Evolutionary conservation across 2,888 invertebrate genomes (phyloP).

Genomic region (Cabera pusaria): DNA sequence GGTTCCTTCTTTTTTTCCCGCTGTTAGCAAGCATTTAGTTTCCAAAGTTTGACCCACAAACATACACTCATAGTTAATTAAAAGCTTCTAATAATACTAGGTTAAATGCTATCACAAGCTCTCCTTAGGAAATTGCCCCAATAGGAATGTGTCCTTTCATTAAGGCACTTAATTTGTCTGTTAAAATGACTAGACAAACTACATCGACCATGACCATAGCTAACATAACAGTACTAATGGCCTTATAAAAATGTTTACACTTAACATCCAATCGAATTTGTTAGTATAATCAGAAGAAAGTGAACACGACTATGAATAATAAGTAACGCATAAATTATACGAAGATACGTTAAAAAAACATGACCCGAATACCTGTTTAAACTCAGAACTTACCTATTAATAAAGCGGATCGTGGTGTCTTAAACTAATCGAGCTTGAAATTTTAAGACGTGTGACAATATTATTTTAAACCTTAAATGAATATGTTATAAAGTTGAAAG

Average conservation of each 20-base stretch:
- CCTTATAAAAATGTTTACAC: slow-evolving; percentile 24
- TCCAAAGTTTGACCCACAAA: too few species aligned
- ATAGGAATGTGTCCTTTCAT: too few species aligned
- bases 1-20: too few species aligned
- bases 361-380: slow-evolving; percentile 20
- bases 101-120: too few species aligned
- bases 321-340: slow-evolving; percentile 34
- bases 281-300: slow-evolving; percentile 41
- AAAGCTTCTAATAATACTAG: too few species aligned
- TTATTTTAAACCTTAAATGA: too few species aligned
- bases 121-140: too few species aligned
- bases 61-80: too few species aligned
- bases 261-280: slow-evolving; percentile 32
- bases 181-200: too few species aligned
- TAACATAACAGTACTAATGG: slow-evolving; percentile 5
- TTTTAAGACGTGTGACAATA: not conserved
- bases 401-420: not conserved
- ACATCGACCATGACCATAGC: slow-evolving; percentile 13
- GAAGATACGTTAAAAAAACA: slow-evolving; percentile 16
- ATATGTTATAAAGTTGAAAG: too few species aligned
- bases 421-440: not conserved
- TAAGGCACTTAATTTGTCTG: too few species aligned
- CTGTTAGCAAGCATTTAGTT: too few species aligned
- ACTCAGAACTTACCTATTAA: slow-evolving; percentile 5
- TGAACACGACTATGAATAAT: slow-evolving; percentile 35